phyloP scores from a whole-genome alignment of 2,888 invertebrate species.

The Acleris laterana region DNA sequence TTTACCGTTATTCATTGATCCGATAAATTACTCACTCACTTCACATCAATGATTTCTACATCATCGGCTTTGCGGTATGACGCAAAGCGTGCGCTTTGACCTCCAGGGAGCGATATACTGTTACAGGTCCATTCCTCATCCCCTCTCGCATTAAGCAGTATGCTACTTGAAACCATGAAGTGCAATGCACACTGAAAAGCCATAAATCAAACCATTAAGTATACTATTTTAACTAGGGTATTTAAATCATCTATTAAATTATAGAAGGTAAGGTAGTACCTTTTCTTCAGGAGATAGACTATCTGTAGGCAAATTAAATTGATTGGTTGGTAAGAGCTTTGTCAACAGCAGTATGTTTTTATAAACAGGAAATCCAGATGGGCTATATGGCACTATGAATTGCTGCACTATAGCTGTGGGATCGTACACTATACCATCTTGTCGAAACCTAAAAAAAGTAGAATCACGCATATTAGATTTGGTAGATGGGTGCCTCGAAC shows the following conservation, averaged over 20 bases:
- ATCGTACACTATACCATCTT: constrained; percentile 85
- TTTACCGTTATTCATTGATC: constrained; percentile 1
- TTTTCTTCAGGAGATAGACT: constrained; percentile 82
- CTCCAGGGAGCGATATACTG: constrained; percentile 29
- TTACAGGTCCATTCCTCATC: constrained; percentile 73
- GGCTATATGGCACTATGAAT: constrained; percentile 83
- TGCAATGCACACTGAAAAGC: constrained; percentile 85
- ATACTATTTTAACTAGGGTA: too few relatives aligned
- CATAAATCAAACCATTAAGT: too few relatives aligned
- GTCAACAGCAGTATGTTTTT: constrained; percentile 80
- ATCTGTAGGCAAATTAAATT: constrained; percentile 81
- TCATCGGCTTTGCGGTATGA: constrained; percentile 38
- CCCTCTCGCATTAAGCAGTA: constrained; percentile 79
- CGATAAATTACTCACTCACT: constrained; percentile 40
- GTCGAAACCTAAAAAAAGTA: constrained; percentile 79
- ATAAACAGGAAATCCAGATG: constrained; percentile 80
- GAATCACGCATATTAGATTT: not conserved
- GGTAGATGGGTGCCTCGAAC: too few relatives aligned
- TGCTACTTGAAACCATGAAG: constrained; percentile 86
- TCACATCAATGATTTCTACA: constrained; percentile 42
- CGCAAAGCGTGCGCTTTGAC: constrained; percentile 29
- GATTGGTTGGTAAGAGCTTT: constrained; percentile 82
- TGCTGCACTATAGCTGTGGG: constrained; percentile 43
- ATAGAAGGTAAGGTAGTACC: constrained; percentile 62
- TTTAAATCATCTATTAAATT: too few relatives aligned